Evolutionary conservation across 2,797 vertebrate species (phyloP), one percentile per base, ranked within the genome.

Genomic region (Pipistrellus kuhlii): DNA sequence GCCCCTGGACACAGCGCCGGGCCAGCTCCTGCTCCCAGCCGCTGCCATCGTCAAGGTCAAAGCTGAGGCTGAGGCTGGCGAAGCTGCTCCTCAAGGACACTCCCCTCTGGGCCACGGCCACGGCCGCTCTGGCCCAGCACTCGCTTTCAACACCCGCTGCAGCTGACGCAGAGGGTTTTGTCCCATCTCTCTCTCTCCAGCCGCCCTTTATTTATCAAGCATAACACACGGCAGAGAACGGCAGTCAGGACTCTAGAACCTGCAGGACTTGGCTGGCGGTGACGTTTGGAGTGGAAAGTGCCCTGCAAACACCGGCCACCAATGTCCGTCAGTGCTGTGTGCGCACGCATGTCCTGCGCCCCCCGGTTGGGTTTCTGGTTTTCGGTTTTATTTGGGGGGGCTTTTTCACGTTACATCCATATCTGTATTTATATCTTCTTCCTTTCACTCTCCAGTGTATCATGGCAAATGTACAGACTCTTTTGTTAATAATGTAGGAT

Each of bases 381-480:
- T 94, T 97, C 97, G 94, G 97, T 97, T 98, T 97, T 98, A 97
- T 51, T 95, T 97, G 97, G 64, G 59, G 59, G n/a, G 64, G 97
- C 97, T 98, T 98, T 98, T 97, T 99, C 98, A 98, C 99, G 98
- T 99, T 98, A 98, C 98, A 98, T 98, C 98, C 98, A 98, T 98
- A 98, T 98, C 98, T 99, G 98, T 99, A 99, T 99, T 99, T 99
- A 99, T 99, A 99, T 98, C 98, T 98, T 97, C 98, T 98, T 98
- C 98, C 98, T 98, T 98, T 98, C 98, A 98, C 97, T 98, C 98
- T 98, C 98, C 98, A 98, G 98, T 98, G 98, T 99, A 98, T 98
- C 98, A 99, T 98, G 98, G 98, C 98, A 98, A 98, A 98, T 99
- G 99, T 99, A 99, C 99, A 99, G 99, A 99, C 98, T 98, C 98